Evolutionary conservation across 2,797 vertebrate species (phyloP), one percentile per base, ranked within the genome.

Genomic region (Macroramphosus scolopax): DNA sequence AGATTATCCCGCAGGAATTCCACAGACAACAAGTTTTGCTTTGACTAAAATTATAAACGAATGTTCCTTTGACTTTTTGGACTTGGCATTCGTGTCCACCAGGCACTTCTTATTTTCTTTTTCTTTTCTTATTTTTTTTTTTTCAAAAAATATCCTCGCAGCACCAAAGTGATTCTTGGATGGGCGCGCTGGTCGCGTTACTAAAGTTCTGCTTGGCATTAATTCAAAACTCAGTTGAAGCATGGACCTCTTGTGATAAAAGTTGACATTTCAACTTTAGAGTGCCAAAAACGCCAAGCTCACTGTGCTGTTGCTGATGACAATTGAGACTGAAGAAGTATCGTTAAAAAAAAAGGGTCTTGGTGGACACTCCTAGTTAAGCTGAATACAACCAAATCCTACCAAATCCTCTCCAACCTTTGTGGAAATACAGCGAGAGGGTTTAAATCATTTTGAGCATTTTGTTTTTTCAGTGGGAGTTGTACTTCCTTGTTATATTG

Each of bases 161-260:
- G 66, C 73, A 58, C 60, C 73, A 39, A 60, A 47, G 40, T 35
- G 5, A 28, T 37, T 36, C 34, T 46, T 2, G 20, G 33, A 20
- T 36, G 56, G 61, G 54, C 30, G 64, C 82, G 86, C 84, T 76
- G 84, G 84, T 66, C 86, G 86, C 60, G 36, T 65, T 67, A 68
- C 55, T 41, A 30, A 35, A 9, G 52, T 61, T 49, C 44, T 2
- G 56, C 72, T 75, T 43, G 46, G 14, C 39, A 28, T 46, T 26
- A 9, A 53, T 40, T 47, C 2, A 11, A 63, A 51, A 36, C 8
- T n/a, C 16, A 41, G 31, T 25, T 14, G 17, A 63, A 63, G 30
- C 49, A 36, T 1, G 6, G 33, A 44, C 12, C 44, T 42, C 13
- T 2, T n/a, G 17, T n/a, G 17, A 31, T 33, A 17, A 37, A 70